Base-by-base conservation (phyloP, 2,888 invertebrate species). In the Nephrocerus scutellatus region DNA sequence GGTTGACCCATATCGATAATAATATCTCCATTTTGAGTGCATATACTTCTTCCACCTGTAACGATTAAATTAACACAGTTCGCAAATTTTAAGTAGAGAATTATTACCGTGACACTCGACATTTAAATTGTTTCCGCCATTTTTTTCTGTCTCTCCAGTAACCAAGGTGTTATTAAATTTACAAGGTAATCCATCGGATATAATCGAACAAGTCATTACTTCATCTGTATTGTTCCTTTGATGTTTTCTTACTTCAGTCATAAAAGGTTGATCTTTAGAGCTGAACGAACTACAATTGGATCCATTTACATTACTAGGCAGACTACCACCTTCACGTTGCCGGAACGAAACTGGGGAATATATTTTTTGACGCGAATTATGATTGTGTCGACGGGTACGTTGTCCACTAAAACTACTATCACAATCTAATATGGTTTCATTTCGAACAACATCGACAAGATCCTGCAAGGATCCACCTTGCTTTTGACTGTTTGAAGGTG, bases 281-380 rank as follows among this genome's bases (percentile, higher is more conserved):
- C 44, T 46, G 26, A 52, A 39, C n/a, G n/a, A n/a, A 39, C 47
- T 48, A 36, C 54, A 52, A 47, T 51, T 50, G 8, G 72, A 68
- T 18, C 70, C 70, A 56, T 74, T 73, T 39, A 76, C 75, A 63
- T 75, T 75, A 41, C 72, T 73, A 2, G 76, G 77, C 49, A 76
- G 57, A 32, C 76, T 76, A 28, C 80, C 81, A 43, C 80, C 80
- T 64, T 80, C 80, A 24, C 77, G 72, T 59, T 79, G 79, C 29
- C 68, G 52, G 55, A 72, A 69, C 50, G 67, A 66, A 41, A 67
- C 63, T 41, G 56, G 56, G 13, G 60, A 59, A 49, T 60, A 65
- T 47, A 65, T 68, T 35, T 59, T 56, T 44, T 59, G 63, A 33
- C 73, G 71, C 36, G 60, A 59, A 39, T 59, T 57, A 33, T 60